phyloP scores from a whole-genome alignment of 2,797 vertebrate species.

The Sorex maritimensis region DNA sequence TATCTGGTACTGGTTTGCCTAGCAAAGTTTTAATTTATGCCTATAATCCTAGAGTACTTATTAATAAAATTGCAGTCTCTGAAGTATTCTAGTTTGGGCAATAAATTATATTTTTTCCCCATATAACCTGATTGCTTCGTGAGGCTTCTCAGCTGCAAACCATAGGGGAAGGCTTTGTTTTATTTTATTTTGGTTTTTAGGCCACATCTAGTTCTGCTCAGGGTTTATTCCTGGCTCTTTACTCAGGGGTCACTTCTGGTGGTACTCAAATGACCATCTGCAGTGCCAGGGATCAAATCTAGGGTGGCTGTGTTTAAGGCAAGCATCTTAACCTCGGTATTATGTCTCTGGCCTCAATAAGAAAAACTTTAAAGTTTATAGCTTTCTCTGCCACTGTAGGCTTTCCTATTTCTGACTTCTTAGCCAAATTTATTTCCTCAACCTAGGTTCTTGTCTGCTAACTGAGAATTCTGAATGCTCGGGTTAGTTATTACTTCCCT shows the following conservation, averaged over 20 bases:
- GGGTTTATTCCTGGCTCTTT: too few species aligned
- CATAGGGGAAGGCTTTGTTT: too few species aligned
- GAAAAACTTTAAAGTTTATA: not conserved
- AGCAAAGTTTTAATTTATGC: not conserved
- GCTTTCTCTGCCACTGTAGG: not conserved
- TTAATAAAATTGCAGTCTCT: not conserved
- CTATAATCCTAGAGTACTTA: not conserved
- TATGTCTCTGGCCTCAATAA: too few species aligned
- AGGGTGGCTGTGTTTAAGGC: too few species aligned
- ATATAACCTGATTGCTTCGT: too few species aligned
- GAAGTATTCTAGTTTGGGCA: not conserved
- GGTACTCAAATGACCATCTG: too few species aligned
- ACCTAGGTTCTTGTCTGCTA: not conserved
- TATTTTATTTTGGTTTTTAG: too few species aligned
- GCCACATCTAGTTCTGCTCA: too few species aligned
- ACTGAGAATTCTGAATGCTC: not conserved
- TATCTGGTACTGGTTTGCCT: not conserved
- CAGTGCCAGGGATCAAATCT: too few species aligned
- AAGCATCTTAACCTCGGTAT: too few species aligned
- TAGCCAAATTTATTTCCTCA: not conserved
- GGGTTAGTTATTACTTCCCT: not conserved
- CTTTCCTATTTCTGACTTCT: not conserved
- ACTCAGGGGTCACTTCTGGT: too few species aligned
- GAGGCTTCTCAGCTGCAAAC: too few species aligned
- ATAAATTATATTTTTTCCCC: not conserved